These are phyloP conservation scores for Drosophila birchii DNA, from an alignment of 2,888 invertebrate genomes.

Conservation along the genomic window DNA sequence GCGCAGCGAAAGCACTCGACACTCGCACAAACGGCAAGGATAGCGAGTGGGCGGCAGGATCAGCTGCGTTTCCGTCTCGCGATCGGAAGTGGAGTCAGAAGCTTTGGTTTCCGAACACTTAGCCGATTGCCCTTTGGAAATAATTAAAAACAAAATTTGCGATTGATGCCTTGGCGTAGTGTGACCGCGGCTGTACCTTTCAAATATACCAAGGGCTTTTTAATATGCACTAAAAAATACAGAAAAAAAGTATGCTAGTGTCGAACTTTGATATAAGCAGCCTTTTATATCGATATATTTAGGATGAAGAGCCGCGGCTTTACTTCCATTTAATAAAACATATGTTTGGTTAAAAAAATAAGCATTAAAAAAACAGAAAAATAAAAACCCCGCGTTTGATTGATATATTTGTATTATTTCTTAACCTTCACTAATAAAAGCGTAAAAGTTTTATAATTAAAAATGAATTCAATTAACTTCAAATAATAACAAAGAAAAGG, in stretches of 20 bases:
- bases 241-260: neutral
- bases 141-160: conserved; percentile 21
- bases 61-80: conserved; percentile 5
- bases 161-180: conserved; percentile 11
- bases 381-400: too few relatives aligned
- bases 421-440: neutral
- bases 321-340: neutral
- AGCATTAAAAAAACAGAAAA: too few relatives aligned
- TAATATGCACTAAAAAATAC: neutral
- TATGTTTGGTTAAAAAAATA: too few relatives aligned
- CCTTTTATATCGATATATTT: neutral
- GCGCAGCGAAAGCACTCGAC: conserved; percentile 15
- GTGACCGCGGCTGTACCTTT: conserved; percentile 2
- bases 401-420: too few relatives aligned
- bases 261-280: neutral
- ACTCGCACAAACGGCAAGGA: conserved; percentile 15
- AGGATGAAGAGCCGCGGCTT: neutral
- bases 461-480: neutral
- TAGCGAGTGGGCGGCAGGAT: conserved; percentile 19
- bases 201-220: neutral
- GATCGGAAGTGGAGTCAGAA: neutral
- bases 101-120: neutral
- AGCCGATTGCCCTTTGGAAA: conserved; percentile 7
- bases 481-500: neutral
- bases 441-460: neutral